These are phyloP conservation scores for Macroteleia sp. DNA, from an alignment of 2,888 invertebrate genomes.

Conservation along the genomic window DNA sequence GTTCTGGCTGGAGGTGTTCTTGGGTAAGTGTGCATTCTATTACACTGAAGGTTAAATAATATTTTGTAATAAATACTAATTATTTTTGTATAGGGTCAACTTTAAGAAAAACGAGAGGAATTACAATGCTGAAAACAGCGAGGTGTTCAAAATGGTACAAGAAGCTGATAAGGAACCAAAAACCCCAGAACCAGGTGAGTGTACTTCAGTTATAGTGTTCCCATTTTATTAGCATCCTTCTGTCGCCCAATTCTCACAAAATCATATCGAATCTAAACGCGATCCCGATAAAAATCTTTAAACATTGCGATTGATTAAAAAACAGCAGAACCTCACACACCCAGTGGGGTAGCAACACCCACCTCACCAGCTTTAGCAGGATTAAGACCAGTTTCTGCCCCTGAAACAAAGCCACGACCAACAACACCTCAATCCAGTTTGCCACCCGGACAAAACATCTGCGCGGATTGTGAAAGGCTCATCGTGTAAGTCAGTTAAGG, in stretches of 20 bases:
- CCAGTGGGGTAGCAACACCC: slow-evolving; percentile 84
- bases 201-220: too few species aligned
- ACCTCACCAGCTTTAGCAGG: slow-evolving; percentile 84
- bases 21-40: too few species aligned
- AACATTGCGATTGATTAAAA: slow-evolving; percentile 62
- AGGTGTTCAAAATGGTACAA: slow-evolving; percentile 95
- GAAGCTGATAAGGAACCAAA: slow-evolving; percentile 93
- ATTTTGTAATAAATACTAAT: too few species aligned
- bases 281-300: slow-evolving; percentile 2
- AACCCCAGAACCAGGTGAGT: slow-evolving; percentile 89
- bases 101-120: slow-evolving; percentile 97
- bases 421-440: slow-evolving; percentile 87
- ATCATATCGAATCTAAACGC: not conserved
- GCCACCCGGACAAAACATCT: slow-evolving; percentile 95
- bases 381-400: slow-evolving; percentile 90
- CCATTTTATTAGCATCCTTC: too few species aligned
- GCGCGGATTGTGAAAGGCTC: slow-evolving; percentile 98
- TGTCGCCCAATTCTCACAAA: slow-evolving; percentile 11
- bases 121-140: slow-evolving; percentile 94
- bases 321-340: slow-evolving; percentile 81
- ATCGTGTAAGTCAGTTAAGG: slow-evolving; percentile 93
- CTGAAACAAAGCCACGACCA: slow-evolving; percentile 85
- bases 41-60: too few species aligned
- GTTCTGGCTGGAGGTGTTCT: slow-evolving; percentile 96
- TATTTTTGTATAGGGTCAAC: too few species aligned